Evolutionary conservation across 2,113 vertebrate genomes (phyloP).

Genomic region (Cyanoderma ruficeps): DNA sequence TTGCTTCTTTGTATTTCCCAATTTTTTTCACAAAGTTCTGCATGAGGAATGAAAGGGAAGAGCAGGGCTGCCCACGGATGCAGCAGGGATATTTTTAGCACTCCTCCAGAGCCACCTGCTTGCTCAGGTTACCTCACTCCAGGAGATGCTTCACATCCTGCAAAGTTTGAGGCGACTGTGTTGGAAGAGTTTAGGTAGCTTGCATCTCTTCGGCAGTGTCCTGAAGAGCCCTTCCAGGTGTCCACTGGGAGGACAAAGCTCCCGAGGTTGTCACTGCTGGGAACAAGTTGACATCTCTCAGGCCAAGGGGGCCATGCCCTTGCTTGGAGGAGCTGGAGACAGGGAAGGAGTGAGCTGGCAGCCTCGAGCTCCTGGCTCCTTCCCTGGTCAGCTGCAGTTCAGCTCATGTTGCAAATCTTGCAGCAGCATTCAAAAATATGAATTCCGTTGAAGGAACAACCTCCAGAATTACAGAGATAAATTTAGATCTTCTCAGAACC

Average conservation of each 20-base stretch:
- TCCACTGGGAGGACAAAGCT: not conserved
- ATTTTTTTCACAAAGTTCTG: not conserved
- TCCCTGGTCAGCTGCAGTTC: fast-evolving
- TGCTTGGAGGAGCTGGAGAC: not conserved
- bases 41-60: not conserved
- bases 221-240: not conserved
- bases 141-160: not conserved
- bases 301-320: not conserved
- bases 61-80: not conserved
- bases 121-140: not conserved
- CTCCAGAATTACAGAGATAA: not conserved
- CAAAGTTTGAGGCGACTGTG: not conserved
- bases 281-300: not conserved
- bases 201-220: not conserved
- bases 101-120: not conserved
- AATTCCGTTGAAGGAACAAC: not conserved
- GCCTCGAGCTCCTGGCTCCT: not conserved
- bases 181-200: not conserved
- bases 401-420: not conserved
- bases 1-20: not conserved
- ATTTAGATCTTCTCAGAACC: not conserved
- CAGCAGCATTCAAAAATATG: not conserved
- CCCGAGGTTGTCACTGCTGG: not conserved
- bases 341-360: not conserved
- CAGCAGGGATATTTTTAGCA: constrained; percentile 52